phyloP scores from a whole-genome alignment of 2,888 invertebrate species.

The Dolichopus griseipennis region DNA sequence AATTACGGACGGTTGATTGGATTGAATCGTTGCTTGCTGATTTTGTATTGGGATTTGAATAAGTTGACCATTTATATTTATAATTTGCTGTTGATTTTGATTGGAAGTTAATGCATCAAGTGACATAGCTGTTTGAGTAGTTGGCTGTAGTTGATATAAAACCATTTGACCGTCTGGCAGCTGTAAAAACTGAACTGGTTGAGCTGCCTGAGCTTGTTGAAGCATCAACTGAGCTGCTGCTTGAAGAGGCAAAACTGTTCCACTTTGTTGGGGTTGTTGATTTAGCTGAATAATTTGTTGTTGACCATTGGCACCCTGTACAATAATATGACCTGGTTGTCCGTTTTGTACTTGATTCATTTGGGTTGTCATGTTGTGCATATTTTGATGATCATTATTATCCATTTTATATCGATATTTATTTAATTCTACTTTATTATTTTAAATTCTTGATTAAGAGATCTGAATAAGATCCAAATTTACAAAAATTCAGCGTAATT shows the following conservation, averaged over 20 bases:
- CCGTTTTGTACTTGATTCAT: conserved; percentile 18
- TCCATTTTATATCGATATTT: conserved; percentile 19
- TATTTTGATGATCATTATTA: conserved; percentile 8
- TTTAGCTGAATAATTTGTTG: conserved; percentile 38
- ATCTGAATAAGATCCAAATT: neutral
- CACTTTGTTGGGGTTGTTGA: conserved; percentile 35
- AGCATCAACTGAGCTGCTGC: conserved; percentile 38
- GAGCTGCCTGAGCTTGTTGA: conserved; percentile 32
- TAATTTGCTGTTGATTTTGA: conserved; percentile 50
- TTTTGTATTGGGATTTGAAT: conserved; percentile 37
- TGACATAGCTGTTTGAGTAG: conserved; percentile 38
- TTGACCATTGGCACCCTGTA: conserved; percentile 28
- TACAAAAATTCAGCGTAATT: neutral
- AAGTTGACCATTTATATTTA: conserved; percentile 44
- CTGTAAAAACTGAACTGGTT: conserved; percentile 70
- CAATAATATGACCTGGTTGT: conserved; percentile 26
- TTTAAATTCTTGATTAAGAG: neutral
- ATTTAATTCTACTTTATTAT: conserved; percentile 16
- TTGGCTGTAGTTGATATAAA: conserved; percentile 76
- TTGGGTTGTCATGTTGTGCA: conserved; percentile 14
- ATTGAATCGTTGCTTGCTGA: conserved; percentile 20
- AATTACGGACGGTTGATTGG: conserved; percentile 27
- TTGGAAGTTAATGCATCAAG: conserved; percentile 43
- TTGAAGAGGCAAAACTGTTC: conserved; percentile 38
- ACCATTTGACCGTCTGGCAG: conserved; percentile 89